Conservation (phyloP, 2,888 invertebrate genomes). For the Pterostichus madidus region DNA sequence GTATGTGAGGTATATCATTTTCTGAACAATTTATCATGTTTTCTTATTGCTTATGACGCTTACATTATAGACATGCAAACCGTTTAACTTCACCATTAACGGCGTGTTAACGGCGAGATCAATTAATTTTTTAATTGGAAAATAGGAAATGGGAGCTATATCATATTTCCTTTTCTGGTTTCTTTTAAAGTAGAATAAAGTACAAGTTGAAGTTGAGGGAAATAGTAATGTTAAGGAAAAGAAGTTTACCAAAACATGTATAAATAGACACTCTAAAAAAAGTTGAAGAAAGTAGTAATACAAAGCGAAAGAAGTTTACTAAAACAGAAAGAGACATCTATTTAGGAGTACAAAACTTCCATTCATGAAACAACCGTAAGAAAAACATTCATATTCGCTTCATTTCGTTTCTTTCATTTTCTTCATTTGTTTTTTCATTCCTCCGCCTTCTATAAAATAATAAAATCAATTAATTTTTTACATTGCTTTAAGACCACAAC, state of each 20-base stretch:
- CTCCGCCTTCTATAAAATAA: conserved; percentile 1
- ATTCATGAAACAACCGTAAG: background rate
- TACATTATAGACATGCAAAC: conserved; percentile 8
- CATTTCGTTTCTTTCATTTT: background rate
- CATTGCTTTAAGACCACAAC: background rate
- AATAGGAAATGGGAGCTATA: background rate
- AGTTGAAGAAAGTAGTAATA: too few species aligned
- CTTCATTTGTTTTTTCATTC: conserved; percentile 3
- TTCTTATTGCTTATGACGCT: conserved; percentile 2
- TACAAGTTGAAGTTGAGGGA: too few species aligned
- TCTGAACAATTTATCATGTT: conserved; percentile 1
- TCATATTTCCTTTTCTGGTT: too few species aligned
- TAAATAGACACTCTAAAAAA: too few species aligned
- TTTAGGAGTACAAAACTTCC: too few species aligned
- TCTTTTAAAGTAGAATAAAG: too few species aligned
- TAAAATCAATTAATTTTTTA: conserved; percentile 8
- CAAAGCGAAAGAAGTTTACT: too few species aligned
- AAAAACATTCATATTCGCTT: conserved; percentile 10
- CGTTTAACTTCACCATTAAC: conserved; percentile 4
- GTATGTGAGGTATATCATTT: background rate
- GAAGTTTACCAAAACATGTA: too few species aligned
- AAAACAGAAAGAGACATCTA: too few species aligned
- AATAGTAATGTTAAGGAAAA: too few species aligned
- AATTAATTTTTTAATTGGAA: conserved; percentile 12
- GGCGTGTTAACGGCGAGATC: background rate